Base-by-base conservation (phyloP, 64 coral and sea anemone species). In the Anthopleura sola region DNA sequence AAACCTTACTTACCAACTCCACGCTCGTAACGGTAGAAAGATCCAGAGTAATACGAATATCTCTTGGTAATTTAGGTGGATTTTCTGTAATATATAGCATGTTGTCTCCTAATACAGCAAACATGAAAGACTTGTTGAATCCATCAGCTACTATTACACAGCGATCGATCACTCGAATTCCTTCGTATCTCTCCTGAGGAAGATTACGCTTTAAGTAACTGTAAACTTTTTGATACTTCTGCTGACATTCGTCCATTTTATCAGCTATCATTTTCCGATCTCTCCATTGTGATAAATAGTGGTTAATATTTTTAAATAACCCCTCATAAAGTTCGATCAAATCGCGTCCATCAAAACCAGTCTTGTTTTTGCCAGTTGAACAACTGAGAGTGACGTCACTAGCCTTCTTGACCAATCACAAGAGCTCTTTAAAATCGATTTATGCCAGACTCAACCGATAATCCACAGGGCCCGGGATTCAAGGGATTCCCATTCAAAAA, bases 211-310 rank as follows among this genome's bases (percentile, higher is more conserved):
- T 99, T 44, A 99, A 87, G 90, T 92, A 99, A 60, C 83, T 99
- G 75, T 99, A 94, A 49, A 99, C 97, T 36, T 99, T 99, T 68
- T 99, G 93, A 71, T 99, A 89, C 49, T 95, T 99, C 68, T 99
- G 93, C 40, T 83, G 78, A 85, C 90, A 84, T 48, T 93, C 90
- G 4, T 90, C 87, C 75, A 97, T 79, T 47, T 79, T 79, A 26
- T 38, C 6, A 31, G 16, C 66, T 71, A 16, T 71, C 66, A 71
- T 28, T 12, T 71, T 5, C 26, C 6, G 66, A 32, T 34, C 66
- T 71, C 29, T 1, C 28, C 66, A 71, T 32, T 71, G 15, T 32
- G 13, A 14, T 12, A 71, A 31, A 71, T 32, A 71, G 8, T 71
- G 2, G 2, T 71, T 71, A 71, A 71, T 71, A 34, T 34, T 71